Evolutionary conservation across 2,888 invertebrate genomes (phyloP).

Genomic region (Priocnemis perturbator): DNA sequence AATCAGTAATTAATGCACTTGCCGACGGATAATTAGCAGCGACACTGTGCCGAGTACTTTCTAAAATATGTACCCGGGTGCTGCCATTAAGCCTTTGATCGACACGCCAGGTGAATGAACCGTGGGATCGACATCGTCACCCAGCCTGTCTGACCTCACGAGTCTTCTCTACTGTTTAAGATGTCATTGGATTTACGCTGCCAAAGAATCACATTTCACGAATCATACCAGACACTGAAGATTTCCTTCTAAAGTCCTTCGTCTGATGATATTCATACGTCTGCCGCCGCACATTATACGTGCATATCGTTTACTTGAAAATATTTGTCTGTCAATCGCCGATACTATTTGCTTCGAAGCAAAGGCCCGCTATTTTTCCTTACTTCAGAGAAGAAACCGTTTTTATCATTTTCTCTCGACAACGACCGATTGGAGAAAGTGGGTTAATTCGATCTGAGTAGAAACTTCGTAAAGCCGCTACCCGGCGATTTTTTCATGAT

Average conservation of each 20-base stretch:
- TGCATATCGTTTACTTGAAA: too few species aligned
- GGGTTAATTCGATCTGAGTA: too few species aligned
- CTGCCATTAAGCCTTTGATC: constrained; percentile 33
- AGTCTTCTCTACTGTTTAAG: neutral
- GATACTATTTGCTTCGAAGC: too few species aligned
- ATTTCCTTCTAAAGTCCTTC: too few species aligned
- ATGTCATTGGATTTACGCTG: neutral
- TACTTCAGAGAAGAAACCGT: too few species aligned
- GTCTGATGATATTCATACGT: too few species aligned
- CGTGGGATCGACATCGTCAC: constrained; percentile 5
- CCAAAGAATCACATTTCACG: neutral
- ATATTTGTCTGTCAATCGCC: too few species aligned
- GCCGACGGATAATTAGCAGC: constrained; percentile 38
- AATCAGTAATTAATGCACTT: constrained; percentile 44
- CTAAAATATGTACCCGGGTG: constrained; percentile 36
- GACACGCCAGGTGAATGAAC: constrained; percentile 24
- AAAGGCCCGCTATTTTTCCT: too few species aligned
- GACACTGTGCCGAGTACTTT: constrained; percentile 39
- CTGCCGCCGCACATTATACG: too few species aligned
- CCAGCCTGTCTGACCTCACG: neutral
- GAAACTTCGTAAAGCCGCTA: neutral
- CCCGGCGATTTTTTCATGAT: constrained; percentile 1
- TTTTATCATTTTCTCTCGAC: too few species aligned
- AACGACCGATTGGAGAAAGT: too few species aligned
- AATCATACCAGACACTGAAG: too few species aligned